These are phyloP conservation scores for Diarsia dahlii DNA, from an alignment of 2,888 invertebrate species.

Conservation along the genomic window DNA sequence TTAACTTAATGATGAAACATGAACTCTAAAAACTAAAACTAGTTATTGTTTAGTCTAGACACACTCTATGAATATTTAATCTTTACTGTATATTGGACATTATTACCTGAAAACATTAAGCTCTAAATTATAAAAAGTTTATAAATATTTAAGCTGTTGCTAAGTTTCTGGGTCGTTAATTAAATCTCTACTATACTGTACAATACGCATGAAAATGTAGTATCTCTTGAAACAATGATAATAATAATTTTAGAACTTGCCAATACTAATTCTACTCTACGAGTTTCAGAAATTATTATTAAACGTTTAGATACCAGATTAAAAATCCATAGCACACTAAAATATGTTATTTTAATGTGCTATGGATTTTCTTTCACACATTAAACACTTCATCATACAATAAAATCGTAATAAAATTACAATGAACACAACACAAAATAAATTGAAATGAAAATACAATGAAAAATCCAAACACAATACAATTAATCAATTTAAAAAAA, in stretches of 20 bases:
- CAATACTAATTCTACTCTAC: background rate
- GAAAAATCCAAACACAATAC: no score
- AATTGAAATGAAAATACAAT: no score
- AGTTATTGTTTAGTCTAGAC: constrained; percentile 60
- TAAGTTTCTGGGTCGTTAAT: constrained; percentile 3
- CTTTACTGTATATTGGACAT: constrained; percentile 34
- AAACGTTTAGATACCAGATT: no score
- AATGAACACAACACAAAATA: no score
- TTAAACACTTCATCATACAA: no score
- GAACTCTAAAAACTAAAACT: constrained; percentile 62
- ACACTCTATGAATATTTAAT: constrained; percentile 53
- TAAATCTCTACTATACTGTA: background rate
- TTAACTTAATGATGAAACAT: constrained; percentile 57
- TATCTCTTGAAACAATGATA: no score
- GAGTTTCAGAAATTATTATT: background rate
- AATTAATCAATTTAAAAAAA: background rate
- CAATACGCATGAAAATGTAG: background rate
- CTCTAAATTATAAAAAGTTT: constrained; percentile 7
- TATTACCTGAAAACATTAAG: constrained; percentile 27
- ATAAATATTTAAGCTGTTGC: constrained; percentile 39
- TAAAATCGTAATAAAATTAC: no score
- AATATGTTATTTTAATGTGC: no score
- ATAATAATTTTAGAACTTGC: no score
- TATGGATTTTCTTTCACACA: no score
- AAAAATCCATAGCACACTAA: no score